A percentile compares a stretch with the other conserved stretches of the same genome.
phyloP scores from a whole-genome alignment of 1,140 invertebrate genomes.

The Sinella curviseta region DNA sequence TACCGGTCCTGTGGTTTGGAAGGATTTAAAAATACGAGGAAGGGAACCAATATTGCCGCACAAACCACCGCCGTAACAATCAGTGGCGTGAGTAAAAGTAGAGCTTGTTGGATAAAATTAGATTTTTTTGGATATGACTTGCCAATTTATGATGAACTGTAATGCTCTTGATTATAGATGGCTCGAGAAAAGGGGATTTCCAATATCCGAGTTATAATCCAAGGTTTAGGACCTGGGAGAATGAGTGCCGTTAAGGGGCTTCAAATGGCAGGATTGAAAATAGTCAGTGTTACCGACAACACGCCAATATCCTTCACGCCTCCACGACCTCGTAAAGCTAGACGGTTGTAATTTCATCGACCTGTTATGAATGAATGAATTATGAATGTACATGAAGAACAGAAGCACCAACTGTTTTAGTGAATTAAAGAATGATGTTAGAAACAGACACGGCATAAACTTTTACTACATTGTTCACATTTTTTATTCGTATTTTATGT shows the following conservation, averaged over 20 bases:
- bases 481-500: background rate
- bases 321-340: constrained; percentile 71
- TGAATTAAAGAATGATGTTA: background rate
- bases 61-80: constrained; percentile 84
- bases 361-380: background rate
- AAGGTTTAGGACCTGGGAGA: constrained; percentile 82
- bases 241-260: constrained; percentile 91
- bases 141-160: background rate
- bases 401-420: background rate
- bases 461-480: background rate
- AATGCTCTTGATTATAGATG: constrained; percentile 63
- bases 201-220: constrained; percentile 71
- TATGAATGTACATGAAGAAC: background rate
- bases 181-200: constrained; percentile 70
- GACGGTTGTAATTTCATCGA: constrained; percentile 64
- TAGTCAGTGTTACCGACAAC: constrained; percentile 86
- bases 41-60: constrained; percentile 93
- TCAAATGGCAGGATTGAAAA: constrained; percentile 81
- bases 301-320: constrained; percentile 79
- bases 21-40: constrained; percentile 91
- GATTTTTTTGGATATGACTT: background rate
- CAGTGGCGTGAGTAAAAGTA: constrained; percentile 62
- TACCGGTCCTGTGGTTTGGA: constrained; percentile 77
- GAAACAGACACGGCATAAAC: too few species aligned
- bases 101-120: background rate